Evolutionary conservation across 1,140 invertebrate genomes (phyloP), one percentile per base, ranked within the genome.

Genomic region (Pseudomyrmex sp.): DNA sequence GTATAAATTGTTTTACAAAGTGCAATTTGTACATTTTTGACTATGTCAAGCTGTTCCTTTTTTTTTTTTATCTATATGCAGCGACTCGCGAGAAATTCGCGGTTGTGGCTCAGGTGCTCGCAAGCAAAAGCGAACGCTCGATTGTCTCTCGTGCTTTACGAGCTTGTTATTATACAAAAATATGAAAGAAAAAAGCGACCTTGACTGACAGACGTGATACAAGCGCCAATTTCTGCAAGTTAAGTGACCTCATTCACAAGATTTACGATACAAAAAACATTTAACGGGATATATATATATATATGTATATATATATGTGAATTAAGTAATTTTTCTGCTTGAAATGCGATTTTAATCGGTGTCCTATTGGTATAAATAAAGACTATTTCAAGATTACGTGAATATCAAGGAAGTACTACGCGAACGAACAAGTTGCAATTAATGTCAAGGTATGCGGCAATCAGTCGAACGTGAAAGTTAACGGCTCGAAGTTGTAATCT

Each of bases 351-450:
- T 35, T 5, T 7, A 35, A 35, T 35, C n/a, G 20, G n/a, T 74
- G 9, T 7, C n/a, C 2, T 63, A 63, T 4, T 9, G 2, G 8
- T 3, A 10, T 13, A 23, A 44, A 35, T 12, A 52, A 48, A 77
- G 15, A 35, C 44, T 70, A 46, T 35, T 15, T 23, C 62, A 7
- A 58, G 48, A n/a, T 66, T 68, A 52, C 23, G 52, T 75, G 50
- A 76, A 79, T 46, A 54, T 76, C 44, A 50, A 35, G 65, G 72
- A 66, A 69, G 61, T 65, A 59, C 26, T 56, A 23, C 8, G 26
- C 58, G 20, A 74, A 77, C 15, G 15, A 80, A 48, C 59, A 65
- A 65, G 54, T 73, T 63, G 63, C 82, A 73, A 65, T 66, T 72
- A 77, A 84, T 18, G 59, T 77, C 59, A 84, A 79, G 70, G 63